phyloP scores from a whole-genome alignment of 2,888 invertebrate species.

The Nemoura dubitans region DNA sequence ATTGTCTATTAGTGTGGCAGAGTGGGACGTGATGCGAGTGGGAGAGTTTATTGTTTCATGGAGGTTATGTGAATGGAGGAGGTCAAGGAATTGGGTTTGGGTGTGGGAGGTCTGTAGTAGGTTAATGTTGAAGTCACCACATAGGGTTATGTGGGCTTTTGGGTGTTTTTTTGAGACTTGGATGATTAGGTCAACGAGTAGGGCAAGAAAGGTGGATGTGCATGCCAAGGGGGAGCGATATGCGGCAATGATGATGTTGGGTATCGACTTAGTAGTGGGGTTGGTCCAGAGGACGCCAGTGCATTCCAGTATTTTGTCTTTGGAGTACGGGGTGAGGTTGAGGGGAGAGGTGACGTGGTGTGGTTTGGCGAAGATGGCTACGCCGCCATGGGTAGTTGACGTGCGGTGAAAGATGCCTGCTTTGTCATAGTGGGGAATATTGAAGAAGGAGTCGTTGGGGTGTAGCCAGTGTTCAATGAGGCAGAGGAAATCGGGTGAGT shows the following conservation, averaged over 20 bases:
- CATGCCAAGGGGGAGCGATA: not conserved
- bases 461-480: slow-evolving; percentile 15
- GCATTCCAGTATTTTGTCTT: slow-evolving; percentile 31
- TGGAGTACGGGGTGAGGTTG: not conserved
- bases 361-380: slow-evolving; percentile 20
- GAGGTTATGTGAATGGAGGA: not conserved
- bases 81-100: slow-evolving; percentile 1
- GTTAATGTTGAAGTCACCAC: slow-evolving; percentile 17
- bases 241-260: not conserved
- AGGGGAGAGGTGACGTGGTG: not conserved
- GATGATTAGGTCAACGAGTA: slow-evolving; percentile 2
- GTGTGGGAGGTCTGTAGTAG: not conserved
- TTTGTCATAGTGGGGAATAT: not conserved
- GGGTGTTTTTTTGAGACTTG: not conserved
- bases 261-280: not conserved
- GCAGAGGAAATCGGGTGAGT: slow-evolving; percentile 25
- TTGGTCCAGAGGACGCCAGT: not conserved
- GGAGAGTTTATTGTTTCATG: not conserved
- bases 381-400: not conserved
- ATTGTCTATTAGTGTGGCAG: slow-evolving; percentile 17
- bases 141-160: not conserved
- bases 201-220: not conserved
- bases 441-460: not conserved
- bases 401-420: not conserved
- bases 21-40: not conserved